Conservation (phyloP, 2,113 vertebrate genomes). For the Spilogale gracilis region DNA sequence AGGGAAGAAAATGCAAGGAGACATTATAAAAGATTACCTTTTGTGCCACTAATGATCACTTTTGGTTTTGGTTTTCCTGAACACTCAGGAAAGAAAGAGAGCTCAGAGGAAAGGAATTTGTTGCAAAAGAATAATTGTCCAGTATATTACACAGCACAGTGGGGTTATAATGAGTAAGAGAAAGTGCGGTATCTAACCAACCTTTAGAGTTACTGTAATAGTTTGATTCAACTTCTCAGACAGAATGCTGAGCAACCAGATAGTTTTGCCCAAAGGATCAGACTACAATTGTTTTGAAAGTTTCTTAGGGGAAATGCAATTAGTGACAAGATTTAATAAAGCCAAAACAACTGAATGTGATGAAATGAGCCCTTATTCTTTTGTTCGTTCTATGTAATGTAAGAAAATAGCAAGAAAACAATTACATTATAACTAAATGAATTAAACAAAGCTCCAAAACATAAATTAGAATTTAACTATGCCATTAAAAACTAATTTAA, state of each 20-base stretch:
- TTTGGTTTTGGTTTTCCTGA: slow-evolving; percentile 74
- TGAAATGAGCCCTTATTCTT: slow-evolving; percentile 74
- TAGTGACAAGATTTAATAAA: slow-evolving; percentile 86
- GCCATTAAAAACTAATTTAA: slow-evolving; percentile 90
- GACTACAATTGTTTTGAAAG: slow-evolving; percentile 75
- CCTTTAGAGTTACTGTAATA: slow-evolving; percentile 16
- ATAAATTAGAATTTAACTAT: slow-evolving; percentile 93
- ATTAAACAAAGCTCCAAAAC: slow-evolving; percentile 90
- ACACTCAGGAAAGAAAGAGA: slow-evolving; percentile 61
- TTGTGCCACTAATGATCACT: slow-evolving; percentile 73
- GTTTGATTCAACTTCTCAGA: slow-evolving; percentile 35
- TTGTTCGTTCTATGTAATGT: slow-evolving; percentile 81
- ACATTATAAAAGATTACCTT: slow-evolving; percentile 67
- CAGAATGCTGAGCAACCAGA: slow-evolving; percentile 57
- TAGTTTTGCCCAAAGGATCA: slow-evolving; percentile 66
- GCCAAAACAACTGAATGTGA: slow-evolving; percentile 68
- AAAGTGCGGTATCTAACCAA: neutral
- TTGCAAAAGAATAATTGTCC: slow-evolving; percentile 75
- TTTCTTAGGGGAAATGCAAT: slow-evolving; percentile 84
- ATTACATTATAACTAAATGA: slow-evolving; percentile 88
- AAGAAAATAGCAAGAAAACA: slow-evolving; percentile 87
- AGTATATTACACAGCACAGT: slow-evolving; percentile 65
- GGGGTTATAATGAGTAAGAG: slow-evolving; percentile 55
- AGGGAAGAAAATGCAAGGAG: slow-evolving; percentile 62
- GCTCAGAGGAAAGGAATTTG: slow-evolving; percentile 69